phyloP scores from a whole-genome alignment of 2,113 vertebrate genomes.

The Gracilinanus agilis region DNA sequence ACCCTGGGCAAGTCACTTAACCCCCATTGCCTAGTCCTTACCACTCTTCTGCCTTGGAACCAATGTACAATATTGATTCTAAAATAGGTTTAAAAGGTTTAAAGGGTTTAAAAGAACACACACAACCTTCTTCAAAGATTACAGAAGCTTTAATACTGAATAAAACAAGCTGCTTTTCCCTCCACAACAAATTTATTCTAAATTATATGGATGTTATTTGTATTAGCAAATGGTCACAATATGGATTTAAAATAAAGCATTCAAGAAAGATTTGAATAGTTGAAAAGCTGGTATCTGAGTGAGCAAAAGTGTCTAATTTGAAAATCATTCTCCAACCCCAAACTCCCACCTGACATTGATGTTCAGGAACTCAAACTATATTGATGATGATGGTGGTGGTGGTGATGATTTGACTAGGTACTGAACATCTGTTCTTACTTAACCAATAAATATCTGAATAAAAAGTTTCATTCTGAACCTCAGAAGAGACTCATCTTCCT shows the following conservation, averaged over 20 bases:
- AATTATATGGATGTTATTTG: conserved; percentile 16
- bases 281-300: neutral
- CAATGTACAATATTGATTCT: too few relatives aligned
- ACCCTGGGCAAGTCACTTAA: too few relatives aligned
- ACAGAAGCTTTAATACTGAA: conserved; percentile 48
- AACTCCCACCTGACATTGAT: neutral
- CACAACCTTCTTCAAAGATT: conserved; percentile 24
- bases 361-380: neutral
- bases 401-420: neutral
- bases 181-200: conserved; percentile 5
- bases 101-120: too few relatives aligned
- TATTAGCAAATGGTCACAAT: conserved; percentile 21
- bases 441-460: neutral
- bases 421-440: conserved; percentile 32
- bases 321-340: neutral
- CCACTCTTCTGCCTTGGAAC: too few relatives aligned
- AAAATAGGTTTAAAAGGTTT: too few relatives aligned
- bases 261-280: neutral
- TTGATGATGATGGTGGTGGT: neutral
- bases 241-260: neutral
- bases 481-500: neutral
- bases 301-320: neutral
- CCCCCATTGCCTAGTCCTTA: too few relatives aligned
- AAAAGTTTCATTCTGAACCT: conserved; percentile 7
- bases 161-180: too few relatives aligned